Evolutionary conservation across 2,113 vertebrate species (phyloP).

Genomic region (Periophthalmodon schlosseri): DNA sequence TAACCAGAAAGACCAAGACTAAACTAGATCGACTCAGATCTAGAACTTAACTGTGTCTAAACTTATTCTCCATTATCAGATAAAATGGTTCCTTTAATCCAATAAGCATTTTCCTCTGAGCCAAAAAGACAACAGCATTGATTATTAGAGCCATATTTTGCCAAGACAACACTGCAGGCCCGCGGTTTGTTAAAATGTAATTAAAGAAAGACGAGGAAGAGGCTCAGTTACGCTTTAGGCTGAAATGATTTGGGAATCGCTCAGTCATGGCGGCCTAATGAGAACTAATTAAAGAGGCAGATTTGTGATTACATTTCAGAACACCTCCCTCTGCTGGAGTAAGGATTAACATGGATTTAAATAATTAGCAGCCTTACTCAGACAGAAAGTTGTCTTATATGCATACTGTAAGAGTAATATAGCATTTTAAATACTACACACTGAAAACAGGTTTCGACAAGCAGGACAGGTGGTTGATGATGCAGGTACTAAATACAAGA

Average conservation of each 20-base stretch:
- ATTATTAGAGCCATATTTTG: conserved; percentile 5
- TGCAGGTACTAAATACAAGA: too few relatives aligned
- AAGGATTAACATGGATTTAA: conserved; percentile 36
- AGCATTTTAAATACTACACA: background rate
- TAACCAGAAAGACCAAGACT: too few relatives aligned
- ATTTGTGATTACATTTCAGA: conserved; percentile 50
- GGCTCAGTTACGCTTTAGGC: conserved; percentile 38
- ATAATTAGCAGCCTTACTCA: conserved; percentile 37
- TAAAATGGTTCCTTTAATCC: background rate
- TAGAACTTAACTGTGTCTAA: background rate
- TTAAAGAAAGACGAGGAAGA: conserved; percentile 36
- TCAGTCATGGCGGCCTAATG: conserved; percentile 28
- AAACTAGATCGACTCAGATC: background rate
- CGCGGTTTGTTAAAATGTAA: conserved; percentile 47
- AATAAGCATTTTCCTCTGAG: background rate
- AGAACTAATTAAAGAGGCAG: conserved; percentile 45
- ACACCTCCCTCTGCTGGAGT: conserved; percentile 29
- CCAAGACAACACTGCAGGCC: conserved; percentile 28
- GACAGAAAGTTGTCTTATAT: conserved; percentile 22
- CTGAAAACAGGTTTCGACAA: background rate
- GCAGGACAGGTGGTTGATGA: too few relatives aligned
- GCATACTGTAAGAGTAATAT: conserved; percentile 7
- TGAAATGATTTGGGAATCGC: conserved; percentile 37
- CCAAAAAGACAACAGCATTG: conserved; percentile 16
- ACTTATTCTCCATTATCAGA: background rate